phyloP scores from a whole-genome alignment of 2,797 vertebrate genomes.

The Atherinosoma microstoma region DNA sequence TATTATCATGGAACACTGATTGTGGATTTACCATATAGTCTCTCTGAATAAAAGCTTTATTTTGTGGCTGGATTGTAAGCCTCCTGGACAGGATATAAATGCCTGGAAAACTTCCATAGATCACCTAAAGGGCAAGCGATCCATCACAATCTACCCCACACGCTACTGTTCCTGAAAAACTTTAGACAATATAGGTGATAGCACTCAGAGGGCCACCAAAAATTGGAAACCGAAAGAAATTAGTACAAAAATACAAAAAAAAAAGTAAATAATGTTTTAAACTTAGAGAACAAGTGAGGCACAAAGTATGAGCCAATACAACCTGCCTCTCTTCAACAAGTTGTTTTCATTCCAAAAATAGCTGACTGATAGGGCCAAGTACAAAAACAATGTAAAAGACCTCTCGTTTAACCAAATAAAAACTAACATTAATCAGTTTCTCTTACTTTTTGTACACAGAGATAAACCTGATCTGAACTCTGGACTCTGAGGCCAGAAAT shows the following conservation, averaged over 20 bases:
- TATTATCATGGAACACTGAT: no score
- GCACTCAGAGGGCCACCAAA: no score
- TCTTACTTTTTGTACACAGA: conserved; percentile 30
- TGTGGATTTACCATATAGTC: no score
- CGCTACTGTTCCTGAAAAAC: no score
- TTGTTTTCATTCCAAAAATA: conserved; percentile 64
- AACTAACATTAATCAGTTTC: conserved; percentile 28
- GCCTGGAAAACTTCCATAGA: no score
- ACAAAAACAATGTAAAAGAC: conserved; percentile 28
- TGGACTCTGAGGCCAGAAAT: conserved; percentile 41
- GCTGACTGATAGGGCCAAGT: not conserved
- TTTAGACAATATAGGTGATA: no score
- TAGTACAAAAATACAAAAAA: not conserved
- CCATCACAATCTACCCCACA: no score
- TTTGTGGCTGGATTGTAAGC: no score
- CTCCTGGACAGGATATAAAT: no score
- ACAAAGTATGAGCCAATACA: not conserved
- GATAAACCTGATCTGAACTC: conserved; percentile 48
- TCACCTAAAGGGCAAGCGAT: no score
- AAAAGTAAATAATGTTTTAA: not conserved
- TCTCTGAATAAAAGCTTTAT: no score
- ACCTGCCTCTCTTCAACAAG: conserved; percentile 3
- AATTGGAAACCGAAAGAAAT: not conserved
- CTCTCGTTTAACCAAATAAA: conserved; percentile 44
- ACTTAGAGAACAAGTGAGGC: conserved; percentile 5